A percentile compares a stretch with the other conserved stretches of the same genome.
Evolutionary conservation across 30 jellyfish, hydroid and myxozoan species (phyloP).

Genomic region (Clytia hemisphaerica): DNA sequence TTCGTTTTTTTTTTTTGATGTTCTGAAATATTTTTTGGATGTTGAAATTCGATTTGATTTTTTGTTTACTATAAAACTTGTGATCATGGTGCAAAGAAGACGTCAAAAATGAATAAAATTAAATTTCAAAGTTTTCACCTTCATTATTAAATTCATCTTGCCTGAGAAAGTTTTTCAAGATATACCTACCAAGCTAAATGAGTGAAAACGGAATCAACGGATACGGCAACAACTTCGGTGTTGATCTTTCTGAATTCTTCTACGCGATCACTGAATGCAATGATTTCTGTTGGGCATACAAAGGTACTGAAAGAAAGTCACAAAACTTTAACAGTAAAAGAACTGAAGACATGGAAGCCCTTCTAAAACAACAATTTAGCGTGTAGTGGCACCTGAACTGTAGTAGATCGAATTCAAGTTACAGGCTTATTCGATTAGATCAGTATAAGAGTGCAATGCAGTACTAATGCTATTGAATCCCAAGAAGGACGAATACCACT

Average conservation of each 20-base stretch:
- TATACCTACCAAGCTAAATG: slow-evolving; percentile 63
- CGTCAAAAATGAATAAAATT: not conserved
- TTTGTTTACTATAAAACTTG: too few species aligned
- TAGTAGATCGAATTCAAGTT: not conserved
- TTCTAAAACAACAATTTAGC: not conserved
- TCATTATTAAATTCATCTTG: not conserved
- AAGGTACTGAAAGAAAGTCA: slow-evolving; percentile 33
- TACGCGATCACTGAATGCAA: slow-evolving; percentile 64
- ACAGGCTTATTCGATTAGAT: too few species aligned
- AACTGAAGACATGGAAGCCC: not conserved
- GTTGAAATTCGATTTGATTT: too few species aligned
- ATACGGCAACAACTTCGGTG: slow-evolving; percentile 52
- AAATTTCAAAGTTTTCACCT: not conserved
- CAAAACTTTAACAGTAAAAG: not conserved
- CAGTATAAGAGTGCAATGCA: not conserved
- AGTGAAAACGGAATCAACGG: slow-evolving; percentile 60
- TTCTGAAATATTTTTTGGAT: too few species aligned
- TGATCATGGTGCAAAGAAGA: not conserved
- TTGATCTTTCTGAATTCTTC: slow-evolving; percentile 41
- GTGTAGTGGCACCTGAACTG: not conserved
- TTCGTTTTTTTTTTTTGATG: too few species aligned
- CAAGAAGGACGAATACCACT: too few species aligned
- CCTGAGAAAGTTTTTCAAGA: not conserved
- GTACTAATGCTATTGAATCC: too few species aligned
- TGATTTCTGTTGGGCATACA: slow-evolving; percentile 68